Evolutionary conservation across 1,140 invertebrate genomes (phyloP).

Genomic region (Cydia amplana): DNA sequence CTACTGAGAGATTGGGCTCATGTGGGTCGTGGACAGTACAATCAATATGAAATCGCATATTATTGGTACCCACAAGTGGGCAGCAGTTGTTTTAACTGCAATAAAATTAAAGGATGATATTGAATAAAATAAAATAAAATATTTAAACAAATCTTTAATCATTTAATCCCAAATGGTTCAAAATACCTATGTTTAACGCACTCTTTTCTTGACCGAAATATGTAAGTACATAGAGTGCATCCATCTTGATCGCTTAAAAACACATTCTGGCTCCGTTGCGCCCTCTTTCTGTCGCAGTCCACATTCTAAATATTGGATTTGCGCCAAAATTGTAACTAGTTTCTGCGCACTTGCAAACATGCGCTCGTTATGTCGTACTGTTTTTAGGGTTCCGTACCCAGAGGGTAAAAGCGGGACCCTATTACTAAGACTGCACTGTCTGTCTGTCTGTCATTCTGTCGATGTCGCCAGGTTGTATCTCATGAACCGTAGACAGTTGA

Average conservation of each 20-base stretch:
- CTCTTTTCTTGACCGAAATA: slow-evolving; percentile 26
- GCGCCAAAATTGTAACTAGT: slow-evolving; percentile 25
- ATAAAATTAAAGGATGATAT: too few relatives aligned
- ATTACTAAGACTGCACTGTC: too few relatives aligned
- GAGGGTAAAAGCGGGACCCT: too few relatives aligned
- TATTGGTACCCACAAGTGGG: neutral
- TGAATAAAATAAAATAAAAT: too few relatives aligned
- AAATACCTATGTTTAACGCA: neutral
- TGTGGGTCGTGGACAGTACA: neutral
- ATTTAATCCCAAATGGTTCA: too few relatives aligned
- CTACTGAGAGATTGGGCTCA: neutral
- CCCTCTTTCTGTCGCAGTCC: slow-evolving; percentile 24
- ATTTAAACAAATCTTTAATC: too few relatives aligned
- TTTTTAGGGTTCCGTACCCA: too few relatives aligned
- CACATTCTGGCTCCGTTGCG: slow-evolving; percentile 17
- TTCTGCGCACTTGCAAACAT: slow-evolving; percentile 20
- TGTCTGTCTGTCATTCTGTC: too few relatives aligned
- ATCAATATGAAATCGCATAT: neutral
- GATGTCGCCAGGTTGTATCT: too few relatives aligned
- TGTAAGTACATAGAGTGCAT: slow-evolving; percentile 10
- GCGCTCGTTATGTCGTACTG: neutral
- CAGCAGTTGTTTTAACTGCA: too few relatives aligned
- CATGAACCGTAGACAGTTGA: too few relatives aligned
- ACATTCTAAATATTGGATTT: slow-evolving; percentile 10
- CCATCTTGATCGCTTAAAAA: slow-evolving; percentile 12